Base-by-base conservation (phyloP, 2,888 invertebrate species). In the Eupithecia subfuscata region DNA sequence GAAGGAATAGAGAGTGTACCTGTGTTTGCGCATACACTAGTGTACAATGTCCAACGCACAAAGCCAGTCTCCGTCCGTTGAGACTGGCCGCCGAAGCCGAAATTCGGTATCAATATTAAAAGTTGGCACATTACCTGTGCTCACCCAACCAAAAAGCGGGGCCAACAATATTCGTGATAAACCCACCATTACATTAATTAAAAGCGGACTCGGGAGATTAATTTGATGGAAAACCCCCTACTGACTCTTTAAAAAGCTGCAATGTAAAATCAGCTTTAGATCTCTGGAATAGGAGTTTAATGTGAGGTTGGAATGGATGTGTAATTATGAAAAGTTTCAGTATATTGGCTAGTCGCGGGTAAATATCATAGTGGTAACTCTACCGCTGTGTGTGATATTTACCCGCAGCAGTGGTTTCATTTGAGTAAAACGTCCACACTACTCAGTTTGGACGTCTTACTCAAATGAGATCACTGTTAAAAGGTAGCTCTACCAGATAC, bases 181-280 rank as follows among this genome's bases (percentile, higher is more conserved):
- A 75, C 52, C 40, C 63, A 63, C 73, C 76, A 76, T 76, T 65
- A 74, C 43, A 71, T 74, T 76, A 76, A 76, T 76, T 74, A 74
- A 76, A 76, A 71, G 52, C 67, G 37, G 67, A 48, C 69, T 64
- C 65, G 56, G 34, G 71, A 60, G 73, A 76, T 71, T 73, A 71
- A 76, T 76, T 71, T 64, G 75, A 76, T 63, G 73, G 73, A 69
- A 22, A 76, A 48, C 64, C 70, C 72, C 52, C 14, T 12, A 60
- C 30, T 40, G 40, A 22, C 40, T 34, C 34, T 64, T 18, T 34
- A 34, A 34, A 64, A 34, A 2, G 64, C 30, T 30, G 18, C 22
- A 18, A 34, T 64, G 64, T 34, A 34, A 34, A 64, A 64, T 30
- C 64, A 34, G 34, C 64, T 64, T 34, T 64, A 34, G 2, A 18